These are phyloP conservation scores for Ectropis grisescens DNA, from an alignment of 1,140 invertebrate genomes.

Conservation along the genomic window DNA sequence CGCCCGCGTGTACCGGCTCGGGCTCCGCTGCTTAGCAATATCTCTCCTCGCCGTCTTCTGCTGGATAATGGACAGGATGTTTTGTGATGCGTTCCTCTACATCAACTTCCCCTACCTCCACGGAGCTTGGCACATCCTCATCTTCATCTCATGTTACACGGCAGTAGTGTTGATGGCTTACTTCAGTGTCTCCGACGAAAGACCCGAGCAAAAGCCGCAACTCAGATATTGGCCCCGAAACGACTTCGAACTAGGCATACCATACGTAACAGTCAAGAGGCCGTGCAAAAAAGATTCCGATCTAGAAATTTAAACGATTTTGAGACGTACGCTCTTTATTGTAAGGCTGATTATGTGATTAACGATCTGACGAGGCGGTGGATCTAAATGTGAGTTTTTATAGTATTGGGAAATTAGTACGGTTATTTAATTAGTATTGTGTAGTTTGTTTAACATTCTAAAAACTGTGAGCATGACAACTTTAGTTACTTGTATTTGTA, in stretches of 20 bases:
- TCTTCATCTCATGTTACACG: constrained; percentile 83
- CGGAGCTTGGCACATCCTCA: constrained; percentile 85
- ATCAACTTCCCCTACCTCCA: constrained; percentile 86
- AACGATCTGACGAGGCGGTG: too few species aligned
- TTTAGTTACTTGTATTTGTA: too few species aligned
- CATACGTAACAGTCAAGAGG: constrained; percentile 77
- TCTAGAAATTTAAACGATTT: constrained; percentile 38
- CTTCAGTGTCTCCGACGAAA: constrained; percentile 80
- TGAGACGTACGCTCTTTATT: not conserved
- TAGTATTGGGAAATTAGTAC: too few species aligned
- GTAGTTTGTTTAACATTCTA: too few species aligned
- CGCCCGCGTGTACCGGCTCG: constrained; percentile 75
- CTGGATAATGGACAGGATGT: constrained; percentile 83
- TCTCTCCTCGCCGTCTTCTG: constrained; percentile 79
- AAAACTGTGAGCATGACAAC: too few species aligned
- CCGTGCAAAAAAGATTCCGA: constrained; percentile 69
- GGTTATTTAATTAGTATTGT: too few species aligned
- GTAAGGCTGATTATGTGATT: constrained; percentile 8
- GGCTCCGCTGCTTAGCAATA: constrained; percentile 75
- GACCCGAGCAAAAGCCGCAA: constrained; percentile 77
- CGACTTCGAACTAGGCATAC: constrained; percentile 81
- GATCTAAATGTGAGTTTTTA: too few species aligned
- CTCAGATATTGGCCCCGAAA: constrained; percentile 82
- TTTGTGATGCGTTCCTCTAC: constrained; percentile 82
- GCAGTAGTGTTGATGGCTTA: constrained; percentile 83